Conservation (phyloP, 2,797 vertebrate genomes). For the Sebastes dallii region DNA sequence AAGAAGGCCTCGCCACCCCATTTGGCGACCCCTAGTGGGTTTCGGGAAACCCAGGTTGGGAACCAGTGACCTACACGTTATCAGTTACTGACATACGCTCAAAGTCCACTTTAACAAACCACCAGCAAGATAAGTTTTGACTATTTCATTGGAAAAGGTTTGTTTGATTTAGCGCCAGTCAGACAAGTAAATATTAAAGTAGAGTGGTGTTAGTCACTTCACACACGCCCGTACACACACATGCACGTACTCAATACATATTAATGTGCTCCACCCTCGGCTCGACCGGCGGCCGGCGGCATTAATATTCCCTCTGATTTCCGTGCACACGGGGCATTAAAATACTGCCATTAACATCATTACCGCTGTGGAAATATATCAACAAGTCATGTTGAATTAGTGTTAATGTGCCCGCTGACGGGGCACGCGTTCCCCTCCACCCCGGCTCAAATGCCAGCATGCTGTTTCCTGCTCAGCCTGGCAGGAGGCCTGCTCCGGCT, state of each 20-base stretch:
- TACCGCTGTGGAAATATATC: slow-evolving; percentile 65
- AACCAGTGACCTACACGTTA: not conserved
- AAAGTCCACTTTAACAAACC: slow-evolving; percentile 1
- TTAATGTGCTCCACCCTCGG: slow-evolving; percentile 56
- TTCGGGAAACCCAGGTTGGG: too few relatives aligned
- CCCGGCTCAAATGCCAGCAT: slow-evolving; percentile 63
- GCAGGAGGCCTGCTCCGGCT: slow-evolving; percentile 59
- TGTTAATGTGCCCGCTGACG: slow-evolving; percentile 57
- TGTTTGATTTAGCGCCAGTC: slow-evolving; percentile 18
- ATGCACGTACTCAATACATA: slow-evolving; percentile 26
- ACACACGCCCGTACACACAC: slow-evolving; percentile 6
- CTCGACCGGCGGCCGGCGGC: slow-evolving; percentile 6
- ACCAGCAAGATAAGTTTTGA: not conserved
- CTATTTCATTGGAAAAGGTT: not conserved
- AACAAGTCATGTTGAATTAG: slow-evolving; percentile 74
- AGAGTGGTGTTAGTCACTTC: slow-evolving; percentile 20
- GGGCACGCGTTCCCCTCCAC: slow-evolving; percentile 35
- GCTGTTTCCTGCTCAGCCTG: slow-evolving; percentile 63
- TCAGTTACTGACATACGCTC: not conserved
- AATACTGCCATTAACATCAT: slow-evolving; percentile 71
- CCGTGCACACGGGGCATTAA: slow-evolving; percentile 49
- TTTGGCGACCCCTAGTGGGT: too few relatives aligned
- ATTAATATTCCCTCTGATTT: slow-evolving; percentile 71
- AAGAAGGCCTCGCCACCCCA: too few relatives aligned
- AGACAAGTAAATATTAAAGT: slow-evolving; percentile 33